phyloP scores from a whole-genome alignment of 2,797 vertebrate species.

The Arctocebus calabarensis region DNA sequence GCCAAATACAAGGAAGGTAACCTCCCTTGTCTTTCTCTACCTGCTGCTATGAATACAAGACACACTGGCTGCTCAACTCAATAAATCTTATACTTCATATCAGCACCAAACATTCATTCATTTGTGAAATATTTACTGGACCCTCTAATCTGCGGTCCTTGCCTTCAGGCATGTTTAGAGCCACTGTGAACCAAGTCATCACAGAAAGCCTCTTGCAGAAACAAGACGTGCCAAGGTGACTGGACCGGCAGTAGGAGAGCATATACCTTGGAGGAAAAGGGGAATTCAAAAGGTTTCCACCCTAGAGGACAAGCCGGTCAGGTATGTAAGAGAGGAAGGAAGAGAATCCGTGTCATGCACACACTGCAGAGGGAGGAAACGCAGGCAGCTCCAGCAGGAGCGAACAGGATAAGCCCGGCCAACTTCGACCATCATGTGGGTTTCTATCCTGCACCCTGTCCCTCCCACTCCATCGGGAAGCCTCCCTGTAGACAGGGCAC shows the following conservation, averaged over 20 bases:
- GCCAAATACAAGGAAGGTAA: background rate
- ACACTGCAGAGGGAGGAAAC: background rate
- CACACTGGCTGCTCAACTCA: background rate
- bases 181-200: background rate
- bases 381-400: background rate
- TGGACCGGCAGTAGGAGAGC: background rate
- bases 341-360: no score
- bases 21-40: background rate
- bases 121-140: background rate
- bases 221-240: background rate
- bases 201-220: background rate
- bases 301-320: background rate
- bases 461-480: no score
- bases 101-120: background rate
- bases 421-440: rapidly evolving
- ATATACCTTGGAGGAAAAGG: background rate
- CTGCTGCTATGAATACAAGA: background rate
- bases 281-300: background rate
- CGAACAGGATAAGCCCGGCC: rapidly evolving
- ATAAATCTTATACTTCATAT: background rate
- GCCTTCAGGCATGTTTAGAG: background rate
- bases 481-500: background rate
- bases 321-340: background rate
- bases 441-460: background rate
- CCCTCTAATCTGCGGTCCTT: background rate